Percentiles rank a stretch among this genome's conserved stretches.
phyloP scores from a whole-genome alignment of 2,113 vertebrate species.

The Syngnathus typhle region DNA sequence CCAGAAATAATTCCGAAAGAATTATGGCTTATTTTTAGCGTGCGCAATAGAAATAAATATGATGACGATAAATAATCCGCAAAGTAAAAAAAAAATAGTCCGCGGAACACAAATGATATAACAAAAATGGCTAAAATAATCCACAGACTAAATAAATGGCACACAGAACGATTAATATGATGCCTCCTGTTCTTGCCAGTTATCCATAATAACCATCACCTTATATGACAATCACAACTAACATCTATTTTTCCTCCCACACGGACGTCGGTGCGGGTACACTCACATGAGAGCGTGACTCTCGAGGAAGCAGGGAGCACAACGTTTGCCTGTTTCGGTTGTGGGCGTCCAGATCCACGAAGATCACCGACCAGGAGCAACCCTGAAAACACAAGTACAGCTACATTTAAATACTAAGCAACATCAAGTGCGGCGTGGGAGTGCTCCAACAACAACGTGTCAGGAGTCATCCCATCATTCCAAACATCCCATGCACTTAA shows the following conservation, averaged over 20 bases:
- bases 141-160: neutral
- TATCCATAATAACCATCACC: neutral
- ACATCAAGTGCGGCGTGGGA: slow-evolving; percentile 42
- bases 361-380: slow-evolving; percentile 98
- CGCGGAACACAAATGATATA: too few species aligned
- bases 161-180: neutral
- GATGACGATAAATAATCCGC: neutral
- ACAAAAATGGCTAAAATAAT: too few species aligned
- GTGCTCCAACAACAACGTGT: slow-evolving; percentile 35
- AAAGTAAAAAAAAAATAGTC: neutral
- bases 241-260: neutral
- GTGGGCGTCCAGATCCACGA: slow-evolving; percentile 97
- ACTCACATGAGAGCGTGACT: slow-evolving; percentile 96
- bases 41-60: too few species aligned
- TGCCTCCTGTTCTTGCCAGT: neutral
- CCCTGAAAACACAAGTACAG: slow-evolving; percentile 72
- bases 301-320: slow-evolving; percentile 86
- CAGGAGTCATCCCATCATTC: slow-evolving; percentile 33
- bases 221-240: neutral
- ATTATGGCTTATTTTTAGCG: too few species aligned
- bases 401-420: neutral
- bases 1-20: too few species aligned
- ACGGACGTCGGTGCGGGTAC: neutral
- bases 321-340: slow-evolving; percentile 94
- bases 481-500: slow-evolving; percentile 34